phyloP scores from a whole-genome alignment of 1,140 invertebrate genomes.

The Meloidogyne exigua region DNA sequence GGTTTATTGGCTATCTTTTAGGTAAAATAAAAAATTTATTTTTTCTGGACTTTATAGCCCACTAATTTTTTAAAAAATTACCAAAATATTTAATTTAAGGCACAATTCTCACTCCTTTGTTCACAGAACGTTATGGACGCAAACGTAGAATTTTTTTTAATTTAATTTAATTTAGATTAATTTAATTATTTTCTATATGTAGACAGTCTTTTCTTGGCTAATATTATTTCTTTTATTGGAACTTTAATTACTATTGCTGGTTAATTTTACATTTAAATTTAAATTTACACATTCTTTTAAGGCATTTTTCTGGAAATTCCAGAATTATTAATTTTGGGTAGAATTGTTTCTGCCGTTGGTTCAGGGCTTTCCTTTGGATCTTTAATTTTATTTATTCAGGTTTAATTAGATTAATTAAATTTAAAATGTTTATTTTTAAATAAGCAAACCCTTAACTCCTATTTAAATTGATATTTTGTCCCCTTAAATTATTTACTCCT shows the following conservation, averaged over 20 bases:
- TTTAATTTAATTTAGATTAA: background rate
- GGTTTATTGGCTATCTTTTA: constrained; percentile 55
- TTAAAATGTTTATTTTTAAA: too few relatives aligned
- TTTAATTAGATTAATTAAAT: constrained; percentile 12
- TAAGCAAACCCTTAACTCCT: too few relatives aligned
- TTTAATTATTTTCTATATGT: constrained; percentile 9
- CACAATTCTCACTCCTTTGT: constrained; percentile 38
- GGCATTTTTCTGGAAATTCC: constrained; percentile 32
- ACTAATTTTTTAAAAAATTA: background rate
- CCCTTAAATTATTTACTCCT: too few relatives aligned
- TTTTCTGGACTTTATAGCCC: too few relatives aligned
- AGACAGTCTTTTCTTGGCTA: constrained; percentile 41
- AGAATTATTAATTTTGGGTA: constrained; percentile 49
- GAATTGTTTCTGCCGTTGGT: constrained; percentile 42
- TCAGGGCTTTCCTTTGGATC: constrained; percentile 56
- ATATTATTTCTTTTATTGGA: constrained; percentile 31
- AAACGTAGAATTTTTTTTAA: constrained; percentile 19
- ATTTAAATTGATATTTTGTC: too few relatives aligned
- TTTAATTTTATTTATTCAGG: constrained; percentile 55
- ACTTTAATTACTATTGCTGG: constrained; percentile 31
- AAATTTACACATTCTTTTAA: background rate
- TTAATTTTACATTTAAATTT: constrained; percentile 6
- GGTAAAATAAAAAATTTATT: constrained; percentile 30
- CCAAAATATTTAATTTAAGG: background rate
- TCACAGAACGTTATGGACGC: constrained; percentile 46